Evolutionary conservation across 2,797 vertebrate species (phyloP).

Genomic region (Lophura swinhoii): DNA sequence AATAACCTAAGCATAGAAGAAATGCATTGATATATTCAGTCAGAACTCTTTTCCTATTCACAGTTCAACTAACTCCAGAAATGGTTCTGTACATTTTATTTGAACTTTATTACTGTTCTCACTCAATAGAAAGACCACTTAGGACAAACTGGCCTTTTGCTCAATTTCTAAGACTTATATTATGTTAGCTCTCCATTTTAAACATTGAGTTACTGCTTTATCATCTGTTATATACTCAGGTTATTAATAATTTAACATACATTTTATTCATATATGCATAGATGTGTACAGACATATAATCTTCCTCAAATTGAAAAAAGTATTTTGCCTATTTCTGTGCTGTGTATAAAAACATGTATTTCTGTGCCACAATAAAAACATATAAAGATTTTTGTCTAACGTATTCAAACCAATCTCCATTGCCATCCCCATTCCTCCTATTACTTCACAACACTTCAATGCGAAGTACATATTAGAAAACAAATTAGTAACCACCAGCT

Average conservation of each 20-base stretch:
- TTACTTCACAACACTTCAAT: neutral
- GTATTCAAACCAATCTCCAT: neutral
- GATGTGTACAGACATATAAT: neutral
- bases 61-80: conserved; percentile 20
- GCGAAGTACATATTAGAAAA: neutral
- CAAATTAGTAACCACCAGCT: neutral
- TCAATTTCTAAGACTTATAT: neutral
- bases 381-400: accelerated
- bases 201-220: neutral
- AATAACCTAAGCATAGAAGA: conserved; percentile 7
- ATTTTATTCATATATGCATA: neutral
- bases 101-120: neutral
- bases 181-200: neutral
- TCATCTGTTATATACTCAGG: neutral
- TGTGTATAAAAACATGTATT: neutral
- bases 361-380: neutral
- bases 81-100: conserved; percentile 1
- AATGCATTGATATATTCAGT: neutral
- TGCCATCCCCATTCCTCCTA: too few species aligned
- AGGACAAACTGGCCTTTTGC: neutral
- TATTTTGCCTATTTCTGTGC: neutral
- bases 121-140: neutral
- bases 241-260: neutral
- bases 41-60: neutral
- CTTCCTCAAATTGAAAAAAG: neutral